Evolutionary conservation across 2,888 invertebrate genomes (phyloP).

Genomic region (Zygogramma bicolorata): DNA sequence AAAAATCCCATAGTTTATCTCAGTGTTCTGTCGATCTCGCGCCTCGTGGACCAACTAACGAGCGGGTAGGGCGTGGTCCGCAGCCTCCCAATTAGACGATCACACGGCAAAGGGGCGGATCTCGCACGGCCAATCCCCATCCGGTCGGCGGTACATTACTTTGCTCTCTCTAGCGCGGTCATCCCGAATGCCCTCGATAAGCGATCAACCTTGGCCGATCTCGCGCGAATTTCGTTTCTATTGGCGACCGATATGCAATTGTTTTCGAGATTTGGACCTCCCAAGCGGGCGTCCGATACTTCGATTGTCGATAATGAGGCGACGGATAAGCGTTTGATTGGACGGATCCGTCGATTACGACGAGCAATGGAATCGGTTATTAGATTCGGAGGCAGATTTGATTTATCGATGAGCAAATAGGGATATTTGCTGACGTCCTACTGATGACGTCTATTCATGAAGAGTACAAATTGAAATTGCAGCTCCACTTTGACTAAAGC

Average conservation of each 20-base stretch:
- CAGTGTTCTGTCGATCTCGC: neutral
- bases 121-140: conserved; percentile 18
- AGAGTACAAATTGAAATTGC: too few species aligned
- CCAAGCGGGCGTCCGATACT: too few species aligned
- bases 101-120: conserved; percentile 55
- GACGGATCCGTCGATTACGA: conserved; percentile 8
- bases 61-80: conserved; percentile 55
- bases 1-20: neutral
- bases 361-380: neutral
- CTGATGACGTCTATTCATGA: too few species aligned
- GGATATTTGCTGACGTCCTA: neutral
- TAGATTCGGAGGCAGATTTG: neutral
- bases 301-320: conserved; percentile 12
- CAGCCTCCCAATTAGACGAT: conserved; percentile 61
- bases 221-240: conserved; percentile 20
- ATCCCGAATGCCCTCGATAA: conserved; percentile 18
- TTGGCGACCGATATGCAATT: conserved; percentile 33
- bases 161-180: conserved; percentile 23
- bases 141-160: conserved; percentile 9
- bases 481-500: too few species aligned
- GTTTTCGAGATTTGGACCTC: conserved; percentile 28
- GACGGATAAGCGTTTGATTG: conserved; percentile 12
- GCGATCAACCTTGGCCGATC: conserved; percentile 26
- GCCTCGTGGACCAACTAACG: conserved; percentile 49
- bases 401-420: neutral